A percentile compares a stretch with the other conserved stretches of the same genome.
Conservation (phyloP, 1,140 invertebrate genomes). For the Pomphorhynchus laevis region DNA sequence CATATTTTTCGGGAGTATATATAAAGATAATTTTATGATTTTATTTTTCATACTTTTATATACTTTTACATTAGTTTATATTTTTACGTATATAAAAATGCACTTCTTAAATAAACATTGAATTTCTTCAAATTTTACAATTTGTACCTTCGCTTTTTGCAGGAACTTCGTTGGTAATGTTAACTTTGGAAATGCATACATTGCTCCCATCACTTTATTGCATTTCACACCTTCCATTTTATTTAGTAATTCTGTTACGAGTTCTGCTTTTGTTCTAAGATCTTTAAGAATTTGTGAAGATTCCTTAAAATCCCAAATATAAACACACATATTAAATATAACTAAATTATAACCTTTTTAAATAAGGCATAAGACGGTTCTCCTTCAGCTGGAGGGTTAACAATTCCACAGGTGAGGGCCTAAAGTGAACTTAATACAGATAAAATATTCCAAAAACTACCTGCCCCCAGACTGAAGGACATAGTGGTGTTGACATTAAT, state of each 20-base stretch:
- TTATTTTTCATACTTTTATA: too few species aligned
- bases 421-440: too few species aligned
- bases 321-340: not conserved
- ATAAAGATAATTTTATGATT: too few species aligned
- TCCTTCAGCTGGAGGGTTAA: constrained; percentile 39
- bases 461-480: too few species aligned
- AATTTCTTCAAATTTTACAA: too few species aligned
- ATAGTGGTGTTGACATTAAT: too few species aligned
- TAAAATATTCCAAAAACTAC: constrained; percentile 32
- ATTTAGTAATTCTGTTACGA: constrained; percentile 63
- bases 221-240: constrained; percentile 51
- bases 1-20: too few species aligned
- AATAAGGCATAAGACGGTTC: constrained; percentile 32
- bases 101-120: too few species aligned
- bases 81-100: too few species aligned
- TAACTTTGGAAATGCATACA: constrained; percentile 58
- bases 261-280: constrained; percentile 34
- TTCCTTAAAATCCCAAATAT: constrained; percentile 25
- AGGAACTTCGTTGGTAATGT: constrained; percentile 21
- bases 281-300: constrained; percentile 39
- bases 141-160: constrained; percentile 19
- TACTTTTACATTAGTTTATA: too few species aligned
- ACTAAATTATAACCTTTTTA: too few species aligned
- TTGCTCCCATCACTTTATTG: constrained; percentile 36
- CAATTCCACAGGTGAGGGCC: too few species aligned